A percentile compares a stretch with the other conserved stretches of the same genome.
Evolutionary conservation across 2,888 invertebrate genomes (phyloP).

Genomic region (Drosophila meridionalis): DNA sequence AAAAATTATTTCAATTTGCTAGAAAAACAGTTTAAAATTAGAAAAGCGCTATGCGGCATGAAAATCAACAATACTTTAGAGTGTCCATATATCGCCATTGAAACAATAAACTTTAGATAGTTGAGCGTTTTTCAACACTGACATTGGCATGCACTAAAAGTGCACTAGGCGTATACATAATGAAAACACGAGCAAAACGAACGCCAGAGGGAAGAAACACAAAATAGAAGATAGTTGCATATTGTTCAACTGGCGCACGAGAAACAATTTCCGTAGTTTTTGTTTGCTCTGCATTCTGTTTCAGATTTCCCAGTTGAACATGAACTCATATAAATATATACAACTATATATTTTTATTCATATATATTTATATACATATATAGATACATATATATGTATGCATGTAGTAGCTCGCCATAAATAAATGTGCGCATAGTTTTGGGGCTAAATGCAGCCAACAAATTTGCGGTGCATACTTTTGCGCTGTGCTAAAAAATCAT

Average conservation of each 20-base stretch:
- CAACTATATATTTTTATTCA: too few species aligned
- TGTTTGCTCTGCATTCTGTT: conserved; percentile 16
- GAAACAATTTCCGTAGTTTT: conserved; percentile 21
- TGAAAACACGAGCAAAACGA: neutral
- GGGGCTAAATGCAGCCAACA: conserved; percentile 32
- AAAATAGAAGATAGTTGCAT: conserved; percentile 10
- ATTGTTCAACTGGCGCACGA: conserved; percentile 10
- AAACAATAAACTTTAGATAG: conserved; percentile 9
- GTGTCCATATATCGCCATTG: neutral
- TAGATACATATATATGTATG: neutral
- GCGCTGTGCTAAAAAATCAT: conserved; percentile 27
- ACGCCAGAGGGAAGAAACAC: too few species aligned
- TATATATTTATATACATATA: neutral
- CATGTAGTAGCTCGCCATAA: conserved; percentile 4
- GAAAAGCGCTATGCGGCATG: conserved; percentile 1
- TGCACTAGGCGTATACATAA: conserved; percentile 30
- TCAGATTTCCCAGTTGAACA: conserved; percentile 24
- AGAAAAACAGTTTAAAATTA: conserved; percentile 24
- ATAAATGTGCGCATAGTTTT: conserved; percentile 50
- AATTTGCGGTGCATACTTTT: conserved; percentile 48
- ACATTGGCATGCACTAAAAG: conserved; percentile 15
- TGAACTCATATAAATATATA: neutral
- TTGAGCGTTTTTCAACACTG: conserved; percentile 23
- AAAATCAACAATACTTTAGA: neutral
- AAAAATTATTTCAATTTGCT: conserved; percentile 2